Evolutionary conservation across 2,113 vertebrate species (phyloP).

Genomic region (Apus apus): DNA sequence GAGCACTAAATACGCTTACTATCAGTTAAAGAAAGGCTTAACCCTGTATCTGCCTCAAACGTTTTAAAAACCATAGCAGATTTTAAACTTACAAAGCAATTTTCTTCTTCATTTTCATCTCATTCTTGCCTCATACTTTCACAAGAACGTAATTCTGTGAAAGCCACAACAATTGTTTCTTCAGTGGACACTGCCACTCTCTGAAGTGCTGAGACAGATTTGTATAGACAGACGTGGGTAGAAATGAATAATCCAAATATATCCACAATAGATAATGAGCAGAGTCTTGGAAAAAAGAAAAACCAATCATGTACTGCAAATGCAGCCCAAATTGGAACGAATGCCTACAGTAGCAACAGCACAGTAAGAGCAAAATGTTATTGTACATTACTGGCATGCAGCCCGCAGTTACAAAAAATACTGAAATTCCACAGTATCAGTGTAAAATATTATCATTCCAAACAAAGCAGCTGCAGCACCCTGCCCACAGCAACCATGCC

Average conservation of each 20-base stretch:
- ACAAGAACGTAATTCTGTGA: constrained; percentile 31
- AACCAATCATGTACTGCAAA: background rate
- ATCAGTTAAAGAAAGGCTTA: background rate
- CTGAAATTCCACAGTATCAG: constrained; percentile 46
- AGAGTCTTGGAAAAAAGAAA: background rate
- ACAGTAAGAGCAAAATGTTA: constrained; percentile 66
- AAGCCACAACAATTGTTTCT: constrained; percentile 57
- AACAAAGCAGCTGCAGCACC: constrained; percentile 37
- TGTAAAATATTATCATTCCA: constrained; percentile 38
- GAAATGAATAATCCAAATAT: constrained; percentile 64
- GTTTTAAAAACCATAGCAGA: background rate
- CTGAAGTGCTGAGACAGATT: constrained; percentile 48
- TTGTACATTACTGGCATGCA: constrained; percentile 45
- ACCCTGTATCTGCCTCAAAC: background rate
- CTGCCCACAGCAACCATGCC: background rate
- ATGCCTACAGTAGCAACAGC: constrained; percentile 59
- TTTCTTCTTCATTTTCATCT: constrained; percentile 6
- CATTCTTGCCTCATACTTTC: constrained; percentile 30
- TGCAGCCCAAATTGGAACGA: constrained; percentile 41
- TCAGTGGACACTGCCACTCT: constrained; percentile 12
- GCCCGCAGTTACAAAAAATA: constrained; percentile 48
- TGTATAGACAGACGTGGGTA: constrained; percentile 6
- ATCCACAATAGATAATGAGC: constrained; percentile 57
- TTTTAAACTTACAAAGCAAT: constrained; percentile 49
- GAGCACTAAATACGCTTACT: background rate